These are phyloP conservation scores for Phenacoccus solenopsis DNA, from an alignment of 1,140 invertebrate species.

Conservation along the genomic window DNA sequence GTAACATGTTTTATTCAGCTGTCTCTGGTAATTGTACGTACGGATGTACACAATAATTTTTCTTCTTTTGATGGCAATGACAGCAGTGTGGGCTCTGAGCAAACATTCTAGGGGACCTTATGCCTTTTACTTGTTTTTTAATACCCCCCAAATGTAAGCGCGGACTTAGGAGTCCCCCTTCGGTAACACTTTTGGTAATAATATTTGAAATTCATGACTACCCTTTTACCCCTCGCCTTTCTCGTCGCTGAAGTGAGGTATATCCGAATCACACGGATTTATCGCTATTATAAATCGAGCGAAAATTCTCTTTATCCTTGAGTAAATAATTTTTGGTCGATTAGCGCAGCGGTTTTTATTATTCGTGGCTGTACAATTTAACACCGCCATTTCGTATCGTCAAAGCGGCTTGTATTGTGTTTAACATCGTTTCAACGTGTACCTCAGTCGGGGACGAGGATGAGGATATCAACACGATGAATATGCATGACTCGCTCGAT, in stretches of 20 bases:
- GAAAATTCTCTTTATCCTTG: slow-evolving; percentile 10
- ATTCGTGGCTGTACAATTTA: background rate
- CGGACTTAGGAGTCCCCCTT: background rate
- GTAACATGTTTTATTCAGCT: slow-evolving; percentile 16
- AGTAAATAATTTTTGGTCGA: slow-evolving; percentile 8
- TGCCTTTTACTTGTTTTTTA: background rate
- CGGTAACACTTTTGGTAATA: background rate
- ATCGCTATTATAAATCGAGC: background rate
- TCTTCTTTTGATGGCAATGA: slow-evolving; percentile 14
- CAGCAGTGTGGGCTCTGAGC: slow-evolving; percentile 15
- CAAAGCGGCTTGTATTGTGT: background rate
- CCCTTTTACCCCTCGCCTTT: background rate
- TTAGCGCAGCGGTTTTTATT: slow-evolving; percentile 7
- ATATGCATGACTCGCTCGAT: background rate
- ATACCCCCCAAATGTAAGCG: background rate
- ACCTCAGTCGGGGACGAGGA: background rate
- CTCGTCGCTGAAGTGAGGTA: background rate
- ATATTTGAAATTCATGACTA: slow-evolving; percentile 14
- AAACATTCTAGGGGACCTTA: background rate
- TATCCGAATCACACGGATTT: slow-evolving; percentile 10
- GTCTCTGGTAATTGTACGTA: slow-evolving; percentile 14
- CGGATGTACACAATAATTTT: slow-evolving; percentile 18
- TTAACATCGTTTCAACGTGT: background rate
- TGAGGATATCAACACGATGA: background rate
- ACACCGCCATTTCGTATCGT: background rate